Conservation (phyloP, 2,888 invertebrate genomes). For the Trissoscelio sp. region DNA sequence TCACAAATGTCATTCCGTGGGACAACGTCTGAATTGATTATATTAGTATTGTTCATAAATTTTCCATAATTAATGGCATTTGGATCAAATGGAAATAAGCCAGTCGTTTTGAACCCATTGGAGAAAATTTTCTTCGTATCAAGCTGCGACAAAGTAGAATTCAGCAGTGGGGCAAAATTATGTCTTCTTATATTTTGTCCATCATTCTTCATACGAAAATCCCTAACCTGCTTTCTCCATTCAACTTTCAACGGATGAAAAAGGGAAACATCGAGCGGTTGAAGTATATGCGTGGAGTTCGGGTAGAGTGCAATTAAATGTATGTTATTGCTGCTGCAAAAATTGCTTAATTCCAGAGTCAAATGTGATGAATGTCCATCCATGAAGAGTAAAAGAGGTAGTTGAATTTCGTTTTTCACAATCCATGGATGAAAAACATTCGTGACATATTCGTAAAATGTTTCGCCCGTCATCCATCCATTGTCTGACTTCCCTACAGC, state of each 20-base stretch:
- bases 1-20: not conserved
- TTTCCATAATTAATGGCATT: conserved; percentile 55
- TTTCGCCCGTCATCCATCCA: conserved; percentile 82
- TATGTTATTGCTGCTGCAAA: conserved; percentile 75
- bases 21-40: not conserved
- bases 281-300: conserved; percentile 80
- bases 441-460: conserved; percentile 80
- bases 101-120: conserved; percentile 55
- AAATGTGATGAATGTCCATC: conserved; percentile 82
- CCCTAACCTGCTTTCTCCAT: conserved; percentile 73
- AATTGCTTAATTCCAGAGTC: conserved; percentile 78
- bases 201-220: conserved; percentile 58
- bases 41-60: not conserved
- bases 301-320: conserved; percentile 78
- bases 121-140: conserved; percentile 17
- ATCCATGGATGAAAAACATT: conserved; percentile 81
- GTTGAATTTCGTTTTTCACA: conserved; percentile 74
- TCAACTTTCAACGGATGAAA: conserved; percentile 77
- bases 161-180: conserved; percentile 33
- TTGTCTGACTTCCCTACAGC: conserved; percentile 80
- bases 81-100: conserved; percentile 58
- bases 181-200: conserved; percentile 43
- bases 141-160: conserved; percentile 7
- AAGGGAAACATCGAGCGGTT: conserved; percentile 80
- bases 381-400: conserved; percentile 80